Conservation (phyloP, 2,888 invertebrate species). For the Zaprionus lineosus region DNA sequence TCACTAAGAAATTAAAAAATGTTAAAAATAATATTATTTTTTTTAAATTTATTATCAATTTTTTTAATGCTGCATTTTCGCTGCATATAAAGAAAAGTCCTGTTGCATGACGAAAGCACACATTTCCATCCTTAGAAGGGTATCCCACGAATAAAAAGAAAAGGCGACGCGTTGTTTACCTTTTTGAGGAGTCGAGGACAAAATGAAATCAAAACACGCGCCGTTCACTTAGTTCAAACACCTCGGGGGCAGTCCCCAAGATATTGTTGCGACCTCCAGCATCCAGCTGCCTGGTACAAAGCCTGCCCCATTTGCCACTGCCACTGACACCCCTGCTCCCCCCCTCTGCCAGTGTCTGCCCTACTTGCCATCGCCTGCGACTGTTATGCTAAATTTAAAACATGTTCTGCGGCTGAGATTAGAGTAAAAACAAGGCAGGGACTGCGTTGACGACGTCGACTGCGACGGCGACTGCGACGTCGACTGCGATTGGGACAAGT, state of each 20-base stretch:
- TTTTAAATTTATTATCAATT: no score
- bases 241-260: constrained; percentile 49
- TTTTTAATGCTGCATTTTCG: no score
- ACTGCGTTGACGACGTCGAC: constrained; percentile 48
- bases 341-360: constrained; percentile 12
- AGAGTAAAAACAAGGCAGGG: constrained; percentile 58
- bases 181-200: constrained; percentile 59
- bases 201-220: constrained; percentile 69
- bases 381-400: constrained; percentile 75
- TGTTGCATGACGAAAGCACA: no score
- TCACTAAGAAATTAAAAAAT: no score
- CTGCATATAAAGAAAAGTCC: no score
- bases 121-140: no score
- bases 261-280: constrained; percentile 59
- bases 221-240: constrained; percentile 52
- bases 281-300: constrained; percentile 31
- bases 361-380: no score
- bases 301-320: not conserved
- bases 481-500: not conserved
- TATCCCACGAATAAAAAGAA: not conserved
- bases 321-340: not conserved
- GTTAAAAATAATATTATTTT: no score
- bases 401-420: constrained; percentile 71
- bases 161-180: constrained; percentile 60
- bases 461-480: constrained; percentile 14